These are phyloP conservation scores for Etia nguti DNA, from an alignment of 2,113 vertebrate genomes.

Conservation along the genomic window DNA sequence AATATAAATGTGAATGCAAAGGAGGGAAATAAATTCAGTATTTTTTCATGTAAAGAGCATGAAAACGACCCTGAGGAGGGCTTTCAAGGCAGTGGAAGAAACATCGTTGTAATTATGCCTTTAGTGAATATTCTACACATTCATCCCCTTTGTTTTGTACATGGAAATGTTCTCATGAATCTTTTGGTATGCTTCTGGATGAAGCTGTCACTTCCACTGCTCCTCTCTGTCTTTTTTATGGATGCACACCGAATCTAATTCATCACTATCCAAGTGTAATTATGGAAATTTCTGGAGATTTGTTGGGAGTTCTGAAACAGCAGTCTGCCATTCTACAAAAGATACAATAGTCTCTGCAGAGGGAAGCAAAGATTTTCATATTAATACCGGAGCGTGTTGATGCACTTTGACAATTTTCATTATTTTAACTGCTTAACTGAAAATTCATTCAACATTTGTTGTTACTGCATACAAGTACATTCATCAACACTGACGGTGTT, in stretches of 20 bases:
- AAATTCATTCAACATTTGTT: slow-evolving; percentile 15
- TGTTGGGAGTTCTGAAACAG: slow-evolving; percentile 31
- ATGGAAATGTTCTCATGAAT: slow-evolving; percentile 51
- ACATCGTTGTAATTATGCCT: slow-evolving; percentile 34
- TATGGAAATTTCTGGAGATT: slow-evolving; percentile 55
- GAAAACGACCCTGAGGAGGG: slow-evolving; percentile 28
- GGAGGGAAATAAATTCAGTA: slow-evolving; percentile 7
- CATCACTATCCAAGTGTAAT: slow-evolving; percentile 41
- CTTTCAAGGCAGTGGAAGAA: slow-evolving; percentile 22
- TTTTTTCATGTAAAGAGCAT: neutral
- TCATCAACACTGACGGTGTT: neutral
- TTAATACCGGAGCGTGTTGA: slow-evolving; percentile 14
- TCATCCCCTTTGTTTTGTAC: slow-evolving; percentile 29
- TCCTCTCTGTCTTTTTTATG: slow-evolving; percentile 36
- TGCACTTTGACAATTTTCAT: slow-evolving; percentile 18
- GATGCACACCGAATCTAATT: slow-evolving; percentile 36
- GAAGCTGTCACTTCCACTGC: slow-evolving; percentile 43
- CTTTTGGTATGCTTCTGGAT: slow-evolving; percentile 41
- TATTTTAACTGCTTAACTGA: slow-evolving; percentile 13
- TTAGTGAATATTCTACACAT: slow-evolving; percentile 42
- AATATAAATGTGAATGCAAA: neutral
- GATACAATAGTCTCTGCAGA: slow-evolving; percentile 14
- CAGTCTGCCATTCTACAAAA: slow-evolving; percentile 19
- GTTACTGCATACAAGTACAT: neutral
- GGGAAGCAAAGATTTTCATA: neutral